A percentile compares a stretch with the other conserved stretches of the same genome.
phyloP scores from a whole-genome alignment of 2,888 invertebrate genomes.

The Scaptomyza reducta region DNA sequence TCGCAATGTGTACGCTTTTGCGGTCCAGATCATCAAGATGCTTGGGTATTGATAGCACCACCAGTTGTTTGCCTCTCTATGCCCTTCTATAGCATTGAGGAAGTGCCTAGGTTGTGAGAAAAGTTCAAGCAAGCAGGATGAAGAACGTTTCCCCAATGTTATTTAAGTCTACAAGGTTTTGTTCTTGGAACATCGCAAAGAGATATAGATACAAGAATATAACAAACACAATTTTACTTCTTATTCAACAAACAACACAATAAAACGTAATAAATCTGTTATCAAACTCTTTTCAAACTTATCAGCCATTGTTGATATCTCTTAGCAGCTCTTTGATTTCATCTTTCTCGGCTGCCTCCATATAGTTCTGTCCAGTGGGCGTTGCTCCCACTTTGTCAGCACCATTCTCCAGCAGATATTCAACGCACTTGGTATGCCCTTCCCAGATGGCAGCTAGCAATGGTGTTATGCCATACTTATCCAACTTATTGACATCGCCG shows the following conservation, averaged over 20 bases:
- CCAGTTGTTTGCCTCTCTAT: constrained; percentile 10
- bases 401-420: constrained; percentile 91
- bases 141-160: background rate
- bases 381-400: constrained; percentile 34
- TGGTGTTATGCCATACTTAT: constrained; percentile 97
- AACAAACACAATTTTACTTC: background rate
- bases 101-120: constrained; percentile 55
- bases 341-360: constrained; percentile 47
- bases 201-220: background rate
- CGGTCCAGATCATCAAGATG: constrained; percentile 75
- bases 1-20: constrained; percentile 60
- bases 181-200: too few species aligned
- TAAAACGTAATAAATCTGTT: background rate
- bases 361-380: constrained; percentile 45
- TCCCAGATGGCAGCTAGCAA: constrained; percentile 98
- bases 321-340: constrained; percentile 46
- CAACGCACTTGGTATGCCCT: constrained; percentile 95
- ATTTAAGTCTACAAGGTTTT: background rate
- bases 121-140: constrained; percentile 5
- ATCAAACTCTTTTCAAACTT: too few species aligned
- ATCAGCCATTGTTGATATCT: background rate
- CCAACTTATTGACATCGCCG: constrained; percentile 96
- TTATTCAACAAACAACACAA: background rate
- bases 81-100: constrained; percentile 22
- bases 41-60: constrained; percentile 61